A percentile compares a stretch with the other conserved stretches of the same genome.
Evolutionary conservation across 64 coral and sea anemone genomes (phyloP).

Genomic region (Montipora efflorescens): DNA sequence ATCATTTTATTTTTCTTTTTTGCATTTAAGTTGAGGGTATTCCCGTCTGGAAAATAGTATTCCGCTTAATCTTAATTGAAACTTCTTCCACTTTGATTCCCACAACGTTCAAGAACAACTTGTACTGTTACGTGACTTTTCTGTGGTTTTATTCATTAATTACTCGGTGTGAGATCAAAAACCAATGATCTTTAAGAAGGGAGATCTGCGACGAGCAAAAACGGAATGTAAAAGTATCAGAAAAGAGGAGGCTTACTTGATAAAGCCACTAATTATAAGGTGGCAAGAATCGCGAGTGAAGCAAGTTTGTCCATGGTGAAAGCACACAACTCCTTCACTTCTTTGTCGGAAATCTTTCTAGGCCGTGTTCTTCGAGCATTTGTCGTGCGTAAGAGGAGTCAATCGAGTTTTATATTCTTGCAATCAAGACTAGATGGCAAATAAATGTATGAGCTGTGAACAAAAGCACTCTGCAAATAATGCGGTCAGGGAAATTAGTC

Average conservation of each 20-base stretch:
- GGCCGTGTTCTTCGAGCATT: constrained; percentile 15
- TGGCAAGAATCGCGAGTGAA: neutral
- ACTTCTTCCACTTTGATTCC: neutral
- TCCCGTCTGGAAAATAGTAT: neutral
- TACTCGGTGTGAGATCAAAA: neutral
- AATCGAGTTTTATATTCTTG: constrained; percentile 24
- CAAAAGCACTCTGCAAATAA: constrained; percentile 24
- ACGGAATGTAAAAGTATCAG: neutral
- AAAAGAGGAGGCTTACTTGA: neutral
- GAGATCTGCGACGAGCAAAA: neutral
- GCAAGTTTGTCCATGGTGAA: constrained; percentile 40
- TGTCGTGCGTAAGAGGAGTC: constrained; percentile 7
- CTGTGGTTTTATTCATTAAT: neutral
- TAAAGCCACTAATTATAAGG: neutral
- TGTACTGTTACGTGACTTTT: neutral
- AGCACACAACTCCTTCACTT: neutral
- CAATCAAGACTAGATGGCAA: constrained; percentile 24
- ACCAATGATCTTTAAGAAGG: neutral
- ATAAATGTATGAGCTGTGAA: constrained; percentile 48
- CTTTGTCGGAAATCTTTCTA: neutral
- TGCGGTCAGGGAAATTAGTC: constrained; percentile 50
- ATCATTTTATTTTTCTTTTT: neutral
- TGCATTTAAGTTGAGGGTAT: neutral
- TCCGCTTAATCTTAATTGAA: neutral
- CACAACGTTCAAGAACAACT: neutral